Evolutionary conservation across 2,113 vertebrate species (phyloP).

Genomic region (Mus pahari): DNA sequence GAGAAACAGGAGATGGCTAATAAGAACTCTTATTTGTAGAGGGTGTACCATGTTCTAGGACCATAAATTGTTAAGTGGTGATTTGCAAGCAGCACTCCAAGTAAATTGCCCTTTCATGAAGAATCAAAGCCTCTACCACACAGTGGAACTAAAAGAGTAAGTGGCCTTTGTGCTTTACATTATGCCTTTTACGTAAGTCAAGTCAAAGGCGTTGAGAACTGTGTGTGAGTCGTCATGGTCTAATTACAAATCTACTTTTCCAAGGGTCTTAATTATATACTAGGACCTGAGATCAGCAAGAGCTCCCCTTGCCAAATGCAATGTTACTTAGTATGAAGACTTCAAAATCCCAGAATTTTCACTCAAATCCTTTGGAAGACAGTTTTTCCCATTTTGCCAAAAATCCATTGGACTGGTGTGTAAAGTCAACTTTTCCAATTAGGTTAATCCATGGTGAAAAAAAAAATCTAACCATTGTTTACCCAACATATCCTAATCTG

Average conservation of each 20-base stretch:
- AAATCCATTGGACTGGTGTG: conserved; percentile 6
- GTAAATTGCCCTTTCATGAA: conserved; percentile 62
- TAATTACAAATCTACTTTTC: conserved; percentile 68
- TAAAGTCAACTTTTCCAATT: conserved; percentile 52
- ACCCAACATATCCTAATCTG: background rate
- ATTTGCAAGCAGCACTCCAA: conserved; percentile 67
- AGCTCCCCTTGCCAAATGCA: conserved; percentile 2
- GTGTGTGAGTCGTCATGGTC: conserved; percentile 39
- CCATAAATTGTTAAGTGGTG: conserved; percentile 53
- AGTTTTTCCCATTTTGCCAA: conserved; percentile 65
- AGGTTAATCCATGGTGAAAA: background rate
- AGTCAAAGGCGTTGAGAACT: conserved; percentile 52
- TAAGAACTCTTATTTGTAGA: conserved; percentile 43
- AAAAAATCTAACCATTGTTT: background rate
- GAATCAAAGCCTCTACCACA: conserved; percentile 43
- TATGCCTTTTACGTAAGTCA: conserved; percentile 4
- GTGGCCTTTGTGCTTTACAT: conserved; percentile 25
- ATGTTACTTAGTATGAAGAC: conserved; percentile 27
- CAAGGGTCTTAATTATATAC: conserved; percentile 60
- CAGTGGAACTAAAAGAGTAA: conserved; percentile 60
- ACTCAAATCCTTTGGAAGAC: conserved; percentile 57
- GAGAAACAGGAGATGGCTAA: conserved; percentile 23
- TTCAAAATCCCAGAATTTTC: conserved; percentile 46
- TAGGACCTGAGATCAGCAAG: conserved; percentile 62
- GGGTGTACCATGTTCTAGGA: conserved; percentile 60